Base-by-base conservation (phyloP, 2,888 invertebrate species). In the Catocala sponsa region DNA sequence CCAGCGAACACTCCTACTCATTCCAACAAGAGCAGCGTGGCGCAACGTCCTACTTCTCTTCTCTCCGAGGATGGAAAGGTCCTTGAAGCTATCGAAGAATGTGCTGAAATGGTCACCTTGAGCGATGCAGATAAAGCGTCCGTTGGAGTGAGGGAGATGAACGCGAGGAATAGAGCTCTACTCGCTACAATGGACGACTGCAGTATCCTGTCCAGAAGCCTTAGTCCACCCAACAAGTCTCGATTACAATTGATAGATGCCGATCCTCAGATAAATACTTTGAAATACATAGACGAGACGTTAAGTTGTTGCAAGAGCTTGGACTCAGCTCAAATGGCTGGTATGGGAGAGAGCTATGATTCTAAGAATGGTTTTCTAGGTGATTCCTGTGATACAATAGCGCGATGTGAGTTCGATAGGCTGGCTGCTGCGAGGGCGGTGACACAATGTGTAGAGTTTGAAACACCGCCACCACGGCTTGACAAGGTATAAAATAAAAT, bases 31-130 rank as follows among this genome's bases (percentile, higher is more conserved):
- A 85, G 79, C 63, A 84, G 82, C 55, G 79, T 82, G 9, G 84
- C 89, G 2, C 91, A 89, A 83, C 95, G 96, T 61, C 96, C 96
- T 2, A 89, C 96, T 12, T 97, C 97, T 7, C 89, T 96, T 43
- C 92, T 96, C 58, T 95, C 95, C 4, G 95, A 96, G 80, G 96
- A 96, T 67, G 95, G 95, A 0, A 96, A 96, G 87, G 83, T 90
- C 42, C 91, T 97, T 77, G 96, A 96, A 71, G 96, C 95, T 10
- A 96, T 97, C 72, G 95, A 95, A 38, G 97, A 97, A 89, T 95
- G 95, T 69, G 96, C 96, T 32, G 97, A 97, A 87, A 95, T 97
- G 92, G 96, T 96, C 58, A 95, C 96, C 15, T 85, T 97, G 48
- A 96, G 96, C 66, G 95, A 95, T 35, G 90, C 87, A 9, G 94